A percentile compares a stretch with the other conserved stretches of the same genome.
Evolutionary conservation across 2,113 vertebrate species (phyloP).

Genomic region (Corvus moneduloides): DNA sequence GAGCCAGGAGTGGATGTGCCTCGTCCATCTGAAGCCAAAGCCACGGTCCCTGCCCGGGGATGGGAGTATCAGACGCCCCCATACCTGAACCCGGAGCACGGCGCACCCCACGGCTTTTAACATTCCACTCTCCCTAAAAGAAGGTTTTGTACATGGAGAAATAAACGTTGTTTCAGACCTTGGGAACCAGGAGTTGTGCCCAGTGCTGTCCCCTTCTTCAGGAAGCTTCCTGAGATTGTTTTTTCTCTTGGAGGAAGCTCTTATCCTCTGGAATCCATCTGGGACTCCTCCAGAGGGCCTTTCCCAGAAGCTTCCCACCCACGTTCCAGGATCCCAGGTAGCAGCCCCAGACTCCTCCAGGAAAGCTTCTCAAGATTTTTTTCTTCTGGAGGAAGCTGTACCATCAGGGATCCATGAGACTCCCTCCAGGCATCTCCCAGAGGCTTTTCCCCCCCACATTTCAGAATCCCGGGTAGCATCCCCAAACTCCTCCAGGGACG

Average conservation of each 20-base stretch:
- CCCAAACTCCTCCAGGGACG: background rate
- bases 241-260: background rate
- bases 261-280: background rate
- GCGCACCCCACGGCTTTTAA: background rate
- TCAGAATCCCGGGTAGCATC: accelerated
- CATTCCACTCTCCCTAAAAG: background rate
- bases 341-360: background rate
- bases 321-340: background rate
- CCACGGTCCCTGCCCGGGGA: background rate
- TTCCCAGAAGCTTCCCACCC: background rate
- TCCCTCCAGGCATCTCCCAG: background rate
- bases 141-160: background rate
- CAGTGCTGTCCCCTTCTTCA: background rate
- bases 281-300: background rate
- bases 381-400: background rate
- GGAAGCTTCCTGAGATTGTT: background rate
- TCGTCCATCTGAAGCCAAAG: background rate
- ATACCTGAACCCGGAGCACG: background rate
- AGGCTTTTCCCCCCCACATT: background rate
- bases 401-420: background rate
- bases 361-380: background rate
- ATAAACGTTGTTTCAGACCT: background rate
- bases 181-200: background rate
- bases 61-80: background rate
- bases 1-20: background rate